Percentiles rank a stretch among this genome's conserved stretches.
Conservation (phyloP, 2,797 vertebrate genomes). For the Sciurus carolinensis region DNA sequence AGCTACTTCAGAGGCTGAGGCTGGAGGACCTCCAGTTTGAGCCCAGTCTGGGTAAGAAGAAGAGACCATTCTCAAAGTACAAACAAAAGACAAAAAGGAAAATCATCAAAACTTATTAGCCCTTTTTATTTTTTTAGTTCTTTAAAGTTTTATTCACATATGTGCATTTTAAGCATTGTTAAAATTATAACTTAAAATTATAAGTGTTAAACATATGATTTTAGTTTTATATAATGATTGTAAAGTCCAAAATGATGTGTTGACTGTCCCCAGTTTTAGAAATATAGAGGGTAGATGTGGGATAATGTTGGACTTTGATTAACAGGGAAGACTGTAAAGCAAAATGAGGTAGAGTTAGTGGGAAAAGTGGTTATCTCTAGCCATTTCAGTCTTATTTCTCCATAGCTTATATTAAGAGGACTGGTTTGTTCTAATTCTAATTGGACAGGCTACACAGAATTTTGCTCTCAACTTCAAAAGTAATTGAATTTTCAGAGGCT, state of each 20-base stretch:
- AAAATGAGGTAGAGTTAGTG: not conserved
- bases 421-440: not conserved
- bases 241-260: conserved; percentile 15
- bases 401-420: not conserved
- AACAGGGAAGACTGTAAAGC: not conserved
- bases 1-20: too few species aligned
- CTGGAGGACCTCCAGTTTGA: too few species aligned
- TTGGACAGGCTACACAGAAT: not conserved
- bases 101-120: not conserved
- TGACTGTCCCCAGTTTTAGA: not conserved
- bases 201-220: not conserved
- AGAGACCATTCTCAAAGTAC: too few species aligned
- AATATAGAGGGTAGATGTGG: not conserved
- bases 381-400: not conserved
- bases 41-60: too few species aligned
- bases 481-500: not conserved
- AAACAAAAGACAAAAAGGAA: not conserved
- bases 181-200: not conserved
- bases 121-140: conserved; percentile 19
- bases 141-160: conserved; percentile 14
- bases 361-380: not conserved
- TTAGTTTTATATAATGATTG: not conserved
- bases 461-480: conserved; percentile 58
- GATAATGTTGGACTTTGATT: not conserved
- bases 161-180: not conserved